phyloP scores from a whole-genome alignment of 2,113 vertebrate genomes.

The Trogon surrucura region DNA sequence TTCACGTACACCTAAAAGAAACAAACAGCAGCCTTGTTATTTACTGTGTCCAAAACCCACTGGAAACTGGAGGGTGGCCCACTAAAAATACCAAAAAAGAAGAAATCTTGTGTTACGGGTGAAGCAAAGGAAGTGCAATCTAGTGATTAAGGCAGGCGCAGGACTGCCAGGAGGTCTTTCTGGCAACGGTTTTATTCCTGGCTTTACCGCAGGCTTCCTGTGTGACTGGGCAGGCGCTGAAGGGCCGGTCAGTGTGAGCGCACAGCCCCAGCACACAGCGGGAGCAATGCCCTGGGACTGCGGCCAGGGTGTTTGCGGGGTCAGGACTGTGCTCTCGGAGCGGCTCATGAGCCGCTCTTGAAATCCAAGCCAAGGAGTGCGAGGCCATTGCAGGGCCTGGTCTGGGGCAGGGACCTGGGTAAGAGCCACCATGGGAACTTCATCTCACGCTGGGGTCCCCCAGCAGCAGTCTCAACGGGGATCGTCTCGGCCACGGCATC shows the following conservation, averaged over 20 bases:
- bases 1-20: not conserved
- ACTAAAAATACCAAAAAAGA: not conserved
- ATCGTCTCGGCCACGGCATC: not conserved
- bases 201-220: constrained; percentile 13
- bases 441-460: accelerated
- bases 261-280: accelerated
- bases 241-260: accelerated
- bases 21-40: not conserved
- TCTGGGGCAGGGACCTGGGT: not conserved
- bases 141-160: not conserved
- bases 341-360: not conserved
- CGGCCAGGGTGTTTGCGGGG: not conserved
- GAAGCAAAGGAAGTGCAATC: not conserved
- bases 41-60: not conserved
- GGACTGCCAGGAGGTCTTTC: constrained; percentile 9
- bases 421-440: not conserved
- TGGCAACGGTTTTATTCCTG: constrained; percentile 14
- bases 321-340: not conserved
- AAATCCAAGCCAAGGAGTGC: not conserved
- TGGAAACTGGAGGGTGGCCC: not conserved
- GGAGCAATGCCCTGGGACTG: not conserved
- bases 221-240: not conserved
- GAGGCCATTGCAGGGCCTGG: accelerated
- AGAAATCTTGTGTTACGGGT: not conserved
- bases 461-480: too few species aligned